Evolutionary conservation across 2,888 invertebrate genomes (phyloP).

Genomic region (Erebia palarica): DNA sequence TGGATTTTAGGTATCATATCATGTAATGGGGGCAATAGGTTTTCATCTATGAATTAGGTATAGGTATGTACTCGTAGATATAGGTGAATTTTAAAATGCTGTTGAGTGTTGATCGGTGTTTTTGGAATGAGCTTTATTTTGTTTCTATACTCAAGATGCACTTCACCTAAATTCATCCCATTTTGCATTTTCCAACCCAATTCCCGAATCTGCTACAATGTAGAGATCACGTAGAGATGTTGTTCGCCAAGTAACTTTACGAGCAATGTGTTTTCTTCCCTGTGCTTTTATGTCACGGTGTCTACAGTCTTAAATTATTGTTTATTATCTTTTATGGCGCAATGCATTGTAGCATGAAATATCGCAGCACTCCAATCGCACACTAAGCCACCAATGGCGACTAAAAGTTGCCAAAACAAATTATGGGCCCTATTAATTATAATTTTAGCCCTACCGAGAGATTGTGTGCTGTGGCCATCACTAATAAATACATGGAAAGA

Average conservation of each 20-base stretch:
- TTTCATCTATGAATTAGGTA: too few species aligned
- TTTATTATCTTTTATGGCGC: constrained; percentile 55
- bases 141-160: neutral
- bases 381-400: too few species aligned
- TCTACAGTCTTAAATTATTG: constrained; percentile 62
- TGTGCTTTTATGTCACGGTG: constrained; percentile 67
- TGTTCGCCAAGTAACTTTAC: constrained; percentile 75
- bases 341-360: constrained; percentile 27
- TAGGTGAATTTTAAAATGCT: too few species aligned
- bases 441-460: too few species aligned
- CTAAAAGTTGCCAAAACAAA: too few species aligned
- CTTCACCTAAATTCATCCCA: constrained; percentile 63
- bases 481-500: too few species aligned
- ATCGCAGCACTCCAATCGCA: constrained; percentile 13
- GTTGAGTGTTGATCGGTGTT: too few species aligned
- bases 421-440: too few species aligned
- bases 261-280: constrained; percentile 69
- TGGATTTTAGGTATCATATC: too few species aligned
- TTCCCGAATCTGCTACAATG: constrained; percentile 73
- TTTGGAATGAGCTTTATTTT: neutral
- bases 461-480: too few species aligned
- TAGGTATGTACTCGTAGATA: too few species aligned
- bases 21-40: too few species aligned
- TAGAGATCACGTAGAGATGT: constrained; percentile 66
- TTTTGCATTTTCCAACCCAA: constrained; percentile 79